These are phyloP conservation scores for Brachypodius melanocephalos DNA, from an alignment of 2,113 vertebrate genomes.

Conservation along the genomic window DNA sequence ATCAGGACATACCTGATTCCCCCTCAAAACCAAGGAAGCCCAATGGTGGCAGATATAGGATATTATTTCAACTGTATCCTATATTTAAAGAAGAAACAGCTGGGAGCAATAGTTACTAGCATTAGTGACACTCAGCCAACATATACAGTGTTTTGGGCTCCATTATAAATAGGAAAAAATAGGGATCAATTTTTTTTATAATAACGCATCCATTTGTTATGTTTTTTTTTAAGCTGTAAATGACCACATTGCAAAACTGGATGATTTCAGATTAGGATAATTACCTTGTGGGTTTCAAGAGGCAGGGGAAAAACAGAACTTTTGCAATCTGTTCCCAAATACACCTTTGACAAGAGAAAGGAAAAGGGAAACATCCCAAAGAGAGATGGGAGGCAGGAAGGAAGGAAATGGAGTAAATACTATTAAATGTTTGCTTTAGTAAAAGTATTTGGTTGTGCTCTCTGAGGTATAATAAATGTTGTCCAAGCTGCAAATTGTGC, in stretches of 20 bases:
- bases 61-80: background rate
- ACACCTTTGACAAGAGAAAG: background rate
- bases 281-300: background rate
- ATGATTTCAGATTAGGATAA: background rate
- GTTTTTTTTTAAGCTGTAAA: background rate
- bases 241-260: background rate
- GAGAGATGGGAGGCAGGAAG: background rate
- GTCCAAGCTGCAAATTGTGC: background rate
- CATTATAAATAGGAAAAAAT: background rate
- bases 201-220: background rate
- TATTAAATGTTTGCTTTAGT: background rate
- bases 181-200: background rate
- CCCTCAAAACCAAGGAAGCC: background rate
- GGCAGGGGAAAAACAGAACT: background rate
- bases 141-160: background rate
- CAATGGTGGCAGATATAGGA: background rate
- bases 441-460: background rate
- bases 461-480: conserved; percentile 3
- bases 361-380: background rate
- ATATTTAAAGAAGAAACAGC: background rate
- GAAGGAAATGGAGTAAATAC: background rate
- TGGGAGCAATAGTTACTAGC: background rate
- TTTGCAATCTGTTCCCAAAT: background rate
- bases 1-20: background rate
- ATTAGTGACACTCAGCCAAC: conserved; percentile 4